Evolutionary conservation across 2,888 invertebrate species (phyloP).

Genomic region (Ametastegia equiseti): DNA sequence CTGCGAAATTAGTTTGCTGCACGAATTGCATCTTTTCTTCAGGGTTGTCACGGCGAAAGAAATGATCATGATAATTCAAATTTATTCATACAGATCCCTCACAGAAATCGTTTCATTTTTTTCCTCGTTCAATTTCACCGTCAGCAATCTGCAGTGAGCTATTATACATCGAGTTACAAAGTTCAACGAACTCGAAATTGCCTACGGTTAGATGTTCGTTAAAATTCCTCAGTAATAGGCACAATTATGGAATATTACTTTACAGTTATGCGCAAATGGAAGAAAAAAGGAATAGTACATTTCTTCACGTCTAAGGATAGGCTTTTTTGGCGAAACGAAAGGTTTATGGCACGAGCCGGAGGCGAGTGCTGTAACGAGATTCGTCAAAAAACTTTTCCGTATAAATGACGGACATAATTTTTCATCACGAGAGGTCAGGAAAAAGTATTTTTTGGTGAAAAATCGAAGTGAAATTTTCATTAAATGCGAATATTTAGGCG

Average conservation of each 20-base stretch:
- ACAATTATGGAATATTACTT: background rate
- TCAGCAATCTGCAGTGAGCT: background rate
- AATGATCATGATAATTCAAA: slow-evolving; percentile 10
- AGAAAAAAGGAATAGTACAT: background rate
- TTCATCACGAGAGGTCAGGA: too few species aligned
- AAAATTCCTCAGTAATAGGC: background rate
- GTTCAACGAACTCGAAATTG: background rate
- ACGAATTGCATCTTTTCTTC: slow-evolving; percentile 34
- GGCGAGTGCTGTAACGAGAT: too few species aligned
- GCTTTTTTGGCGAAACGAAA: slow-evolving; percentile 6
- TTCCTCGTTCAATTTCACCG: background rate
- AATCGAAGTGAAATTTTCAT: background rate
- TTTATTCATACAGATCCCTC: background rate
- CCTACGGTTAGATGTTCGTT: background rate
- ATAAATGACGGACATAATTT: too few species aligned
- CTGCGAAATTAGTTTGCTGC: slow-evolving; percentile 22
- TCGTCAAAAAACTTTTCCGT: too few species aligned
- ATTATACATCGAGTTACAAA: background rate
- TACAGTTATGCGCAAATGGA: background rate
- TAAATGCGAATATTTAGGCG: background rate
- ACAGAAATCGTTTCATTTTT: background rate
- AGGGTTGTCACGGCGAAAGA: background rate
- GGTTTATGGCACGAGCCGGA: too few species aligned
- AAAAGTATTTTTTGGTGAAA: too few species aligned
- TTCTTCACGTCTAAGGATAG: too few species aligned